These are phyloP conservation scores for Bos indicus DNA, from an alignment of 2,113 vertebrate genomes.

Conservation along the genomic window DNA sequence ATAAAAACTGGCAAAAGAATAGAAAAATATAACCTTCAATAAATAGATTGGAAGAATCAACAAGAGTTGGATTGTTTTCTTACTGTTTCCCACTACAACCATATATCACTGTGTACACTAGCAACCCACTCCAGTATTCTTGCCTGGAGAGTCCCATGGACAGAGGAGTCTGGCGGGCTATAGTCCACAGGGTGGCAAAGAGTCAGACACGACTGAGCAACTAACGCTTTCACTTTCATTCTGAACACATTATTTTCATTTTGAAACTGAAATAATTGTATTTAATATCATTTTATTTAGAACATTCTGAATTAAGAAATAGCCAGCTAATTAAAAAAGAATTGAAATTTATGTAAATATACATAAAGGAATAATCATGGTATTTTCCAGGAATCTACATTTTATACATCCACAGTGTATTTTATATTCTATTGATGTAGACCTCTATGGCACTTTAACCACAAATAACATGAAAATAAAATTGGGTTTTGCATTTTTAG, in stretches of 20 bases:
- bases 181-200: neutral
- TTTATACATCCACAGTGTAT: neutral
- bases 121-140: neutral
- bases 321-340: neutral
- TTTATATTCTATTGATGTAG: neutral
- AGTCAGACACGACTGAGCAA: neutral
- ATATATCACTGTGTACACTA: neutral
- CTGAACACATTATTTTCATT: neutral
- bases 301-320: constrained; percentile 27
- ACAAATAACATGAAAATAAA: constrained; percentile 54
- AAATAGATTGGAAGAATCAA: constrained; percentile 19
- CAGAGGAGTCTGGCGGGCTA: neutral
- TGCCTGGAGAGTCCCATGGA: neutral
- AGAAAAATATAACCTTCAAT: constrained; percentile 35
- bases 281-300: constrained; percentile 38
- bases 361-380: neutral
- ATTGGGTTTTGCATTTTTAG: neutral
- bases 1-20: constrained; percentile 38
- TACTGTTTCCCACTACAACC: neutral
- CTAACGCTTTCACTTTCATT: neutral
- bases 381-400: neutral
- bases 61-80: neutral
- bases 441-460: neutral
- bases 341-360: neutral
- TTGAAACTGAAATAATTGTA: constrained; percentile 32